phyloP scores from a whole-genome alignment of 2,797 vertebrate species.

The Phrynocephalus guinanensis region DNA sequence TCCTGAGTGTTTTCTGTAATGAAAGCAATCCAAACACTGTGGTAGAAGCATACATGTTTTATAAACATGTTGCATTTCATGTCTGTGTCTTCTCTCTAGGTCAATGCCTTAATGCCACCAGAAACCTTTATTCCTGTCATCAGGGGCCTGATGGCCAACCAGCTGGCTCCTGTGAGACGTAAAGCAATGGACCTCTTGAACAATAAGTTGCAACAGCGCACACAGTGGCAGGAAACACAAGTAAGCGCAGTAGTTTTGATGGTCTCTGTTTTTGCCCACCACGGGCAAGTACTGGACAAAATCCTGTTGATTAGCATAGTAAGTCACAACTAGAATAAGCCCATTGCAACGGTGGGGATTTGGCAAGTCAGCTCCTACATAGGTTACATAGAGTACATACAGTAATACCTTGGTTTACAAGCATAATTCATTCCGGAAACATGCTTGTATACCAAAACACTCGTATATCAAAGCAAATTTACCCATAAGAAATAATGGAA shows the following conservation, averaged over 20 bases:
- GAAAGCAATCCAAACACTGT: background rate
- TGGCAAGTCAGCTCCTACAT: too few relatives aligned
- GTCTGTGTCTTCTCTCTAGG: constrained; percentile 73
- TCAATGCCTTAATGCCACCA: constrained; percentile 90
- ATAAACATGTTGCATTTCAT: background rate
- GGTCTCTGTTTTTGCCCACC: background rate
- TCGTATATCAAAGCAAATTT: too few relatives aligned
- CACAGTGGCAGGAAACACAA: constrained; percentile 83
- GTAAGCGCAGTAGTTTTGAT: constrained; percentile 66
- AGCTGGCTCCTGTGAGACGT: constrained; percentile 88
- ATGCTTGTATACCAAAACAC: too few relatives aligned
- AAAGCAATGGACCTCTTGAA: constrained; percentile 97
- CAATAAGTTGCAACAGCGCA: constrained; percentile 89
- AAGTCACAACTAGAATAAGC: too few relatives aligned
- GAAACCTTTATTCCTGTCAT: constrained; percentile 92
- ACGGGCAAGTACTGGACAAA: too few relatives aligned
- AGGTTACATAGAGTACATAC: too few relatives aligned
- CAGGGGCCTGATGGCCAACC: constrained; percentile 87
- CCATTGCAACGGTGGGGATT: too few relatives aligned
- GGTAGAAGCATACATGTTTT: background rate
- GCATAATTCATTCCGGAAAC: too few relatives aligned
- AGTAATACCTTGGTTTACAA: too few relatives aligned
- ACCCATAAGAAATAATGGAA: too few relatives aligned
- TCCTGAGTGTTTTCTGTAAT: background rate
- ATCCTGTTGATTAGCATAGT: too few relatives aligned